Conservation (phyloP, 2,113 vertebrate genomes). For the Dolichallabes microphthalmus region DNA sequence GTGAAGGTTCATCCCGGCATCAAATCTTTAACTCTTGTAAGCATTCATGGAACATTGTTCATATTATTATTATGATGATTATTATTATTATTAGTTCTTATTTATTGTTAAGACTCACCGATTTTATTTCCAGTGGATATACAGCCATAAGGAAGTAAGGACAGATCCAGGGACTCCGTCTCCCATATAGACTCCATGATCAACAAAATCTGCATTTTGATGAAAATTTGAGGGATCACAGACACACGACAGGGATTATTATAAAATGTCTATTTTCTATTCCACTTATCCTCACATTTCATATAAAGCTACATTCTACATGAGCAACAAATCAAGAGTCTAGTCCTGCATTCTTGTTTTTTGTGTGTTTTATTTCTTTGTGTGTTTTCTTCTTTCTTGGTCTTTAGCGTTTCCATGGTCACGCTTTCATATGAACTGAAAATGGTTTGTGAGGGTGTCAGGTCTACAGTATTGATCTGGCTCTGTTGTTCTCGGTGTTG, state of each 20-base stretch:
- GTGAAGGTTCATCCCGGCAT: background rate
- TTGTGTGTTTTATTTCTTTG: no score
- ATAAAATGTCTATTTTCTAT: background rate
- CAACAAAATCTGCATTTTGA: slow-evolving; percentile 81
- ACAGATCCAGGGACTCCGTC: slow-evolving; percentile 90
- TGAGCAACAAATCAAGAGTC: no score
- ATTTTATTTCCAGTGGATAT: slow-evolving; percentile 98
- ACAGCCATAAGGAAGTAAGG: slow-evolving; percentile 91
- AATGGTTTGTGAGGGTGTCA: no score
- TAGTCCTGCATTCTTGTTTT: no score
- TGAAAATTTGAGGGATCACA: slow-evolving; percentile 3
- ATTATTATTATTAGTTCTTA: no score
- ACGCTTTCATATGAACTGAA: no score
- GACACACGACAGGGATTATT: background rate
- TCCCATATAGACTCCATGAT: slow-evolving; percentile 99
- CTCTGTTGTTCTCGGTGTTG: no score
- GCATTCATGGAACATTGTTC: background rate
- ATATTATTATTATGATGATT: background rate
- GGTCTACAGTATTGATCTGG: no score
- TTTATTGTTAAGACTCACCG: slow-evolving; percentile 72
- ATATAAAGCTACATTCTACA: background rate
- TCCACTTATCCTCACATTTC: background rate
- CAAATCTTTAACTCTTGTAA: background rate
- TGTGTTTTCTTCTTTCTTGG: no score
- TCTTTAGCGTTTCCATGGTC: no score